Evolutionary conservation across 2,113 vertebrate species (phyloP), one percentile per base, ranked within the genome.

Genomic region (Hyperoodon ampullatus): DNA sequence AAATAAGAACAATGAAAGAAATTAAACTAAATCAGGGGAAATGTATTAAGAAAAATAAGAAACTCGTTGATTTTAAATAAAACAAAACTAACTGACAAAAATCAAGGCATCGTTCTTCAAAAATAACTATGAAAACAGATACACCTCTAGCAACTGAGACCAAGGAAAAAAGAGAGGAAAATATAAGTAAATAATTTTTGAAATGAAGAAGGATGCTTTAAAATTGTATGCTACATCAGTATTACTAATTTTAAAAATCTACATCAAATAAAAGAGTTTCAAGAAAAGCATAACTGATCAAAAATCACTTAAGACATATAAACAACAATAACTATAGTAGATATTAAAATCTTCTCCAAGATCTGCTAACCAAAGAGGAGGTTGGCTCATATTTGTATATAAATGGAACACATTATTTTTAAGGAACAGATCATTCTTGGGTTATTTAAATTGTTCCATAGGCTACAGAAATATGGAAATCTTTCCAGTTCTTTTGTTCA

Each of bases 301-400:
- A 83, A 88, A 88, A 87, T 82, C 14, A 70, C 23, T 77, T 82
- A 42, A 66, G 58, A 60, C 21, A 61, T n/a, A 68, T 63, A 55
- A 72, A 5, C 6, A 23, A 39, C 21, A 91, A 6, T 94, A 74
- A 87, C 26, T 60, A 58, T n/a, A 35, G 13, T 66, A 72, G 33
- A 58, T 66, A 88, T 16, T 15, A 91, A 90, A 96, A 72, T 18
- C 58, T 90, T 72, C 60, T 55, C 42, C 92, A 92, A 83, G 10
- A 28, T 83, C 16, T 83, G 23, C 28, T 88, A 70, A 5, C 8
- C 68, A 83, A 35, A 77, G 53, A 88, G 15, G 23, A 24, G 4
- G 8, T 4, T 82, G 55, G 23, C 8, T 81, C 42, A 55, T 53
- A 65, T 81, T 65, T 39, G 9, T 77, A 65, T 47, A 55, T 60